Evolutionary conservation across 35 echinoderm and acorn worm genomes (phyloP).

Genomic region (Ophioderma brevispina): DNA sequence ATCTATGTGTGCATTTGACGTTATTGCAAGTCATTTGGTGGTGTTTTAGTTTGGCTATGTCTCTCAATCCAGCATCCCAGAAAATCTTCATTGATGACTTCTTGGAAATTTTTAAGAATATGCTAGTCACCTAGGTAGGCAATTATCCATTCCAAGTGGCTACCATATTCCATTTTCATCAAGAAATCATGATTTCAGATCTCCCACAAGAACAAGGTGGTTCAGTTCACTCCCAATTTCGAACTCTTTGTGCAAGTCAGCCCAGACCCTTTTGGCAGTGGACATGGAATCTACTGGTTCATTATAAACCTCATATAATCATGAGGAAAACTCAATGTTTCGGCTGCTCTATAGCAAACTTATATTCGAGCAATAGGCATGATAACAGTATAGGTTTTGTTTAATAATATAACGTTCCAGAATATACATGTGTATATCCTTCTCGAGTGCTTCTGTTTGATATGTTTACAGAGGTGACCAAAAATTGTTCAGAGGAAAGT

Average conservation of each 20-base stretch:
- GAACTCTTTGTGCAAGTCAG: conserved; percentile 16
- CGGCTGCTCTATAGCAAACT: conserved; percentile 11
- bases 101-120: conserved; percentile 68
- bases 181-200: background rate
- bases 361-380: conserved; percentile 46
- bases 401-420: too few relatives aligned
- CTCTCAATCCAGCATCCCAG: conserved; percentile 76
- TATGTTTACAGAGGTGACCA: too few relatives aligned
- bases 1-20: conserved; percentile 50
- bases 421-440: too few relatives aligned
- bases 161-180: conserved; percentile 16
- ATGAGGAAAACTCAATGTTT: background rate
- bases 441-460: too few relatives aligned
- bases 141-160: conserved; percentile 53
- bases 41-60: conserved; percentile 42
- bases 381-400: too few relatives aligned
- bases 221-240: conserved; percentile 40
- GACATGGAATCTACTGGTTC: conserved; percentile 20
- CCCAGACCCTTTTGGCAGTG: conserved; percentile 8
- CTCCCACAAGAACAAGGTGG: background rate
- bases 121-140: conserved; percentile 82
- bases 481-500: too few relatives aligned
- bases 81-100: conserved; percentile 64
- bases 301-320: conserved; percentile 17
- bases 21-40: conserved; percentile 20